Evolutionary conservation across 2,113 vertebrate genomes (phyloP).

Genomic region (Spea multiplicata): DNA sequence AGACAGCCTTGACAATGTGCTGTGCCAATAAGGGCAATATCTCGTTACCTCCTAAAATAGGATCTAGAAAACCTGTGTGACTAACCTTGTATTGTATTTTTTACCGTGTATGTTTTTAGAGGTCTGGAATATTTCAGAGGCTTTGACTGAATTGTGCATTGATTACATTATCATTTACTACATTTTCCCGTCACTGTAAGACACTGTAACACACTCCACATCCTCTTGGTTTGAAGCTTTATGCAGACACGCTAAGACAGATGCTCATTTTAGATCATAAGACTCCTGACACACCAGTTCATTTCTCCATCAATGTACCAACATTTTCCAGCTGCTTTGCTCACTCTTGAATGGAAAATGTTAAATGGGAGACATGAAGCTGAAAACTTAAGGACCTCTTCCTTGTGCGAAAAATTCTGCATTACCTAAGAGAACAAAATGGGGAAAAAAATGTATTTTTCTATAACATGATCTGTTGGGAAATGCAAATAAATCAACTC

Average conservation of each 20-base stretch:
- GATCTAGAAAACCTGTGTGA: too few species aligned
- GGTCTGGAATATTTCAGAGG: background rate
- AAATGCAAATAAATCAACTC: conserved; percentile 30
- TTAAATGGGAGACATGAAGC: conserved; percentile 7
- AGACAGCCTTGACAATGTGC: too few species aligned
- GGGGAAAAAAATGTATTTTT: background rate
- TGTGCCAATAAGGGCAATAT: too few species aligned
- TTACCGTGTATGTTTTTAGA: too few species aligned
- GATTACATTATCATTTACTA: background rate
- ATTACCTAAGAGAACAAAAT: background rate
- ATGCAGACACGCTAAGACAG: conserved; percentile 29
- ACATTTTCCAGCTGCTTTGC: conserved; percentile 2
- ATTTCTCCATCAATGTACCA: background rate
- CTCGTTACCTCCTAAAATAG: too few species aligned
- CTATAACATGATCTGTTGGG: background rate
- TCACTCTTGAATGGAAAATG: background rate
- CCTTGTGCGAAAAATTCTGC: background rate
- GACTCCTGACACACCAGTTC: background rate
- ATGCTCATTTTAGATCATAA: conserved; percentile 31
- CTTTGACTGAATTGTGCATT: background rate
- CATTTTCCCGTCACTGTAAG: conserved; percentile 25
- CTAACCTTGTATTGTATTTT: too few species aligned
- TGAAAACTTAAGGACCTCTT: conserved; percentile 23
- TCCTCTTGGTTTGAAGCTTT: conserved; percentile 18
- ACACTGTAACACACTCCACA: conserved; percentile 14